Conservation (phyloP, 2,113 vertebrate species). For the Microcebus murinus region DNA sequence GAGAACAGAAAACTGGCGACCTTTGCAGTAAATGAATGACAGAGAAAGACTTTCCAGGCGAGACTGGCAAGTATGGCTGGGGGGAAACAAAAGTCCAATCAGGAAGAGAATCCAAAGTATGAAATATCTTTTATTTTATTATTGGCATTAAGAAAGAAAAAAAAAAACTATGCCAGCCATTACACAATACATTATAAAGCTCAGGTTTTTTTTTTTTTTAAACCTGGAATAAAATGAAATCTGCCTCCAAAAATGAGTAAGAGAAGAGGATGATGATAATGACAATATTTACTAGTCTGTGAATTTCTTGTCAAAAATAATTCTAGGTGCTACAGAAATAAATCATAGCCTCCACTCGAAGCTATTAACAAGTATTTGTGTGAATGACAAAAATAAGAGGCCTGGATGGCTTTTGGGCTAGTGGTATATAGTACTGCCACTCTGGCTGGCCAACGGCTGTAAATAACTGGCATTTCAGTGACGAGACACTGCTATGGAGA, state of each 20-base stretch:
- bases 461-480: neutral
- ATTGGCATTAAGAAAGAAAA: neutral
- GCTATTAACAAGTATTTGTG: neutral
- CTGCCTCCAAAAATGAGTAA: conserved; percentile 32
- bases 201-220: neutral
- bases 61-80: neutral
- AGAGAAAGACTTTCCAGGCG: neutral
- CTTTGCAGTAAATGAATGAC: neutral
- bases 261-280: neutral
- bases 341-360: neutral
- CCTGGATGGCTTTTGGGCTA: neutral
- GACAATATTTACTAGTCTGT: neutral
- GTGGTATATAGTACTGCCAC: neutral
- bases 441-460: neutral
- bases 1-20: neutral
- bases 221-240: conserved; percentile 51
- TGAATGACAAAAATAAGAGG: neutral
- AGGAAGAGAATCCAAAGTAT: conserved; percentile 31
- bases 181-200: conserved; percentile 4
- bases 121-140: conserved; percentile 21
- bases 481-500: neutral
- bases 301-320: conserved; percentile 44
- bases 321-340: conserved; percentile 8
- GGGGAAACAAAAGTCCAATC: neutral
- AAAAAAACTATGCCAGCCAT: neutral